Evolutionary conservation across 1,140 invertebrate species (phyloP), one percentile per base, ranked within the genome.

Genomic region (Delia radicum): DNA sequence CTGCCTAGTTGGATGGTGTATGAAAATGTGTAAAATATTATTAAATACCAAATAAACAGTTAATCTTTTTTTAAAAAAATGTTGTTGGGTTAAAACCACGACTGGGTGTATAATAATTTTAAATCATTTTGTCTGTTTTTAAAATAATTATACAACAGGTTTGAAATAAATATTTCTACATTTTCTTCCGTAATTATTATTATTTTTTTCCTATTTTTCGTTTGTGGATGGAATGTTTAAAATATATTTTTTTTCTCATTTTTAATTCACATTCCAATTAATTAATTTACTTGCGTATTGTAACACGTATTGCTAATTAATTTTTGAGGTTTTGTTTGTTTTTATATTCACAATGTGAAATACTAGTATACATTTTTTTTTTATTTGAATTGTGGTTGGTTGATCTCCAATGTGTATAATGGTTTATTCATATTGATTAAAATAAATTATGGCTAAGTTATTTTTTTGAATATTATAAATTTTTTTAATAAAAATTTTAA

Each of bases 211-310:
- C 18, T 46, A 13, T 48, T 48, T 2, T 15, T n/a, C n/a, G 3
- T 21, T 21, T 55, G 48, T 55, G 18, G n/a, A 2, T 55, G 48
- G 7, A 21, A 21, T n/a, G 1, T 55, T 55, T 55, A 6, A 21
- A 55, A 55, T 18, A 55, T 21, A 6, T 21, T 55, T 18, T 55
- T 55, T 21, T 55, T 18, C 48, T 0, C 6, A 5, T 21, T 21
- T 69, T 69, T 69, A 69, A 69, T 69, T n/a, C 24, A 21, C 18
- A 69, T 69, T 69, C 31, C 65, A 69, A 69, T 69, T 69, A 69
- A 69, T 69, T 69, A 69, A 69, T 69, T 69, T 69, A 69, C 65
- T 69, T 69, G 65, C n/a, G 65, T 69, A 69, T 69, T 69, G 65
- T 69, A 69, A 69, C 65, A 69, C 65, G 65, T 69, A 69, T 69